A percentile compares a stretch with the other conserved stretches of the same genome.
Conservation (phyloP, 2,113 vertebrate genomes). For the Genyomyrus donnyi region DNA sequence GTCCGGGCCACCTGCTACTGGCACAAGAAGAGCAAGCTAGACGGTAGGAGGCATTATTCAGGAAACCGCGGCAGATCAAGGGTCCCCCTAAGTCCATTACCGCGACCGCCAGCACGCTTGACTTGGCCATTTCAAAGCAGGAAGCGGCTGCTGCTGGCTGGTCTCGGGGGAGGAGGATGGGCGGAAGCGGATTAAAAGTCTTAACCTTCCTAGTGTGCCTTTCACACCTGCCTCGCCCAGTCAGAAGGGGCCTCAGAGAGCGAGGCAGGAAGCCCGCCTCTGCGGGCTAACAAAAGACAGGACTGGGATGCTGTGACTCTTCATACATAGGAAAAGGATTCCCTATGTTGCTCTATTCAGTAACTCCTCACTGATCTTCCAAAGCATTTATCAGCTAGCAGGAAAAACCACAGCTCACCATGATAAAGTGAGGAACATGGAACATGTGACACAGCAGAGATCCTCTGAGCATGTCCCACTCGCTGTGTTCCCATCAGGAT, state of each 20-base stretch:
- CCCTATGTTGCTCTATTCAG: background rate
- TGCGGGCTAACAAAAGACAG: background rate
- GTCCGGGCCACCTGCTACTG: background rate
- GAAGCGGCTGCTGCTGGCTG: constrained; percentile 39
- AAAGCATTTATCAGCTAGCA: background rate
- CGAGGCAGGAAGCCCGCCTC: background rate
- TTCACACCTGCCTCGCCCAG: constrained; percentile 28
- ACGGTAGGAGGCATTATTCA: constrained; percentile 12
- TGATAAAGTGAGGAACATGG: background rate
- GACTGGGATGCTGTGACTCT: background rate
- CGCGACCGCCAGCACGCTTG: background rate
- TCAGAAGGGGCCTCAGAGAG: constrained; percentile 18
- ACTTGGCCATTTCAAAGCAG: constrained; percentile 55
- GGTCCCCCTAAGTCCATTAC: background rate
- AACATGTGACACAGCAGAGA: background rate
- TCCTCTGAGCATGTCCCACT: background rate
- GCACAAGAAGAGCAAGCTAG: background rate
- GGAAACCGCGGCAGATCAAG: constrained; percentile 6
- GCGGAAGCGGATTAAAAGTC: constrained; percentile 27
- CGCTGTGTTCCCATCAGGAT: background rate
- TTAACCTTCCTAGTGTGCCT: constrained; percentile 21
- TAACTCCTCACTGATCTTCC: background rate
- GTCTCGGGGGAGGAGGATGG: constrained; percentile 32
- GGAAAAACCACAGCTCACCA: background rate
- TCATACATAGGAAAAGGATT: background rate